Conservation (phyloP, 2,888 invertebrate genomes). For the Mythimna vitellina region DNA sequence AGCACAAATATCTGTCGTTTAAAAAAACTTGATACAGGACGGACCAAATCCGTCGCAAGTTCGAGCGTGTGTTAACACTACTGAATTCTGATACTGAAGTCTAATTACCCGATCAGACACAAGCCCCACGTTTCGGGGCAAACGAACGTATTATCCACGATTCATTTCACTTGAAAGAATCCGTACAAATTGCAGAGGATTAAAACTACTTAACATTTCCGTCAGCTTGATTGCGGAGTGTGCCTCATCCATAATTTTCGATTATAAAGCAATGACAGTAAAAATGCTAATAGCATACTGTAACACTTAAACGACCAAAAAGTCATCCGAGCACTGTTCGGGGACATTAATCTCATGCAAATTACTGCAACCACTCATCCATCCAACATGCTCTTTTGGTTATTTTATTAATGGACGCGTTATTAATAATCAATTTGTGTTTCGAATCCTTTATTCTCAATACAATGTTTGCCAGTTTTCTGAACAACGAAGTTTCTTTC, state of each 20-base stretch:
- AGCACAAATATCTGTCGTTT: too few relatives aligned
- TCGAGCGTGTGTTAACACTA: background rate
- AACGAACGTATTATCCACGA: slow-evolving; percentile 34
- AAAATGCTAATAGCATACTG: slow-evolving; percentile 53
- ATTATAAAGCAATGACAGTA: slow-evolving; percentile 61
- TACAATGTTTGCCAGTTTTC: slow-evolving; percentile 67
- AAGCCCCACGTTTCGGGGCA: slow-evolving; percentile 20
- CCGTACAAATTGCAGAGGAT: slow-evolving; percentile 51
- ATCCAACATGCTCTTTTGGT: slow-evolving; percentile 68
- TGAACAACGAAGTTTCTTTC: slow-evolving; percentile 66
- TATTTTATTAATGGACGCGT: slow-evolving; percentile 79
- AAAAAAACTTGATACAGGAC: too few relatives aligned
- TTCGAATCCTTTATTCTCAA: slow-evolving; percentile 68
- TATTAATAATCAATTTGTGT: slow-evolving; percentile 88
- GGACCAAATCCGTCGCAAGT: too few relatives aligned
- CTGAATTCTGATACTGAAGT: background rate
- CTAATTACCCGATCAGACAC: slow-evolving; percentile 10
- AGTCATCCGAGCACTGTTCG: slow-evolving; percentile 53
- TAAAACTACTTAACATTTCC: slow-evolving; percentile 45
- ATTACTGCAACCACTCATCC: slow-evolving; percentile 71
- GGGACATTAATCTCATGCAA: slow-evolving; percentile 80
- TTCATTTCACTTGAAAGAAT: slow-evolving; percentile 43
- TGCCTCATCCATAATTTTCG: slow-evolving; percentile 53
- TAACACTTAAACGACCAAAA: slow-evolving; percentile 45
- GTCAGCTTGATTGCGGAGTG: slow-evolving; percentile 38